Evolutionary conservation across 1,140 invertebrate species (phyloP), one percentile per base, ranked within the genome.

Genomic region (Paraescarpia echinospica): DNA sequence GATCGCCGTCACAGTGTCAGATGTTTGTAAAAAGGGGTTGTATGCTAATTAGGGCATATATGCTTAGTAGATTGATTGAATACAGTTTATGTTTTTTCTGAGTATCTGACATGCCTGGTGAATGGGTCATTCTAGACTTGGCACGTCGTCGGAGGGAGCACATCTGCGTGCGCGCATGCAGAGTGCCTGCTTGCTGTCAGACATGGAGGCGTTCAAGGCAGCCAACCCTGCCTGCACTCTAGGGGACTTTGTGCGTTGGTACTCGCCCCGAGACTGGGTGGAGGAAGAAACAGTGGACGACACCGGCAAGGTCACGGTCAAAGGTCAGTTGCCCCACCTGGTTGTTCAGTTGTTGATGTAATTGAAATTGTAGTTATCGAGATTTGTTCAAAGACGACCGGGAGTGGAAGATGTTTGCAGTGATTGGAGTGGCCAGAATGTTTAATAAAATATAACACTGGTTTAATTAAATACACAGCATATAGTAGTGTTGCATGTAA

Each of bases 171-270:
- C 98, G 0, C 97, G 98, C 95, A 98, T 99, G 97, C 99, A 99
- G 98, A 98, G 98, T 95, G 98, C 98, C 0, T 98, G 98, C 14
- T 96, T 99, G 14, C 96, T 99, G 5, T 99, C 99, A 0, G 99
- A 99, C 95, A 99, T 99, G 99, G 98, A 99, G 95, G 98, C 99
- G 0, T 99, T 99, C 95, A 99, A 99, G 96, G 99, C 99, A 4
- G 99, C 99, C 0, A 99, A 99, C 97, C 99, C 99, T 1, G 98
- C 97, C 0, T 97, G 97, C 34, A 96, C 97, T n/a, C 95, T 99
- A 33, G 98, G 98, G 95, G 99, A 99, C 96, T 99, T 99, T 96
- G 98, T 99, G 92, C 97, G 98, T 92, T 99, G 99, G 99, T 99
- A 99, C 95, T 99, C 99, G 0, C 99, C 99, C 0, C 96, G 98